Evolutionary conservation across 1,140 invertebrate genomes (phyloP), one percentile per base, ranked within the genome.

Genomic region (Spodoptera frugiperda): DNA sequence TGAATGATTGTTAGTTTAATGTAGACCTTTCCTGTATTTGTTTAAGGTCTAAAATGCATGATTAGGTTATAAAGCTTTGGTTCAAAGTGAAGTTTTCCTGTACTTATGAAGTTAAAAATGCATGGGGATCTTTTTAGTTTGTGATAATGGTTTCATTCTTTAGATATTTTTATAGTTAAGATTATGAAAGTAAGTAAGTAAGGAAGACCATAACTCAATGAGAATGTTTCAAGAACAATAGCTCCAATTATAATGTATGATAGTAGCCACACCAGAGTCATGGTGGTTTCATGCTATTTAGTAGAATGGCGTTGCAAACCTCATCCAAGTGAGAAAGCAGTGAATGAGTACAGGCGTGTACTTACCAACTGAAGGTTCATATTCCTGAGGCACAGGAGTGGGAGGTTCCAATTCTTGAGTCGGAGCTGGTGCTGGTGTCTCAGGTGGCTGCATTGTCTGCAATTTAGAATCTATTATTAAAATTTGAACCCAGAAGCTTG

Each of bases 361-460:
- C 89, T 87, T 75, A 94, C 94, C 93, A 74, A 94, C 89, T 46
- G 94, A 94, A 33, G 94, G 94, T 74, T 94, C 91, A 77, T 94
- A 94, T 33, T 94, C 93, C 61, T 94, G 93, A 49, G 93, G 93
- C 54, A 93, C 86, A 0, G 94, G 93, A 5, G 94, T 93, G 0
- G 92, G 91, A 4, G 94, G 93, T 48, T 94, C 92, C 51, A 94
- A 67, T 0, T 94, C 93, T 0, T 84, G 65, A 76, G 80, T 76
- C 0, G 86, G 82, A 0, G 80, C 48, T 0, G 90, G 88, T 3
- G 87, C 88, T 1, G 94, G 93, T 0, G 94, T 91, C 12, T 90
- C 91, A 0, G 90, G 88, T 0, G 86, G 82, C 6, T 81, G 86
- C 25, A 91, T 81, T n/a, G 65, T 78, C 91, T 91, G 78, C 8